These are phyloP conservation scores for Neodon shergylaensis DNA, from an alignment of 2,113 vertebrate genomes.

Conservation along the genomic window DNA sequence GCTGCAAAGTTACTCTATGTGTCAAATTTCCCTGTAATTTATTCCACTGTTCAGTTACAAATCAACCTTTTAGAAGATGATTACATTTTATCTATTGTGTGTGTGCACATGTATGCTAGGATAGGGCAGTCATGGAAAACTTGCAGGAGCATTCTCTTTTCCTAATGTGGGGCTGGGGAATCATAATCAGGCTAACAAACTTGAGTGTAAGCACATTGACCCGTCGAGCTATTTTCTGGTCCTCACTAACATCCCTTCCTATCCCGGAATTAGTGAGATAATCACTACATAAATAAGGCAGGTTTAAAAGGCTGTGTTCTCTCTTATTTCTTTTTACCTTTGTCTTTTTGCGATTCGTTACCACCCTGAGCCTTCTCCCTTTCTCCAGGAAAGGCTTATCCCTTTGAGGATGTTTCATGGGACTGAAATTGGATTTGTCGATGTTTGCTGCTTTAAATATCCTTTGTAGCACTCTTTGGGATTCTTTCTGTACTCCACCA, in stretches of 20 bases:
- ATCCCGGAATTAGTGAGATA: not conserved
- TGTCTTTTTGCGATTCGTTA: not conserved
- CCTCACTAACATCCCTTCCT: not conserved
- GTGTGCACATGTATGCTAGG: not conserved
- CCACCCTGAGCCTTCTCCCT: not conserved
- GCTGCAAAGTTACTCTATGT: not conserved
- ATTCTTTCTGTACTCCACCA: not conserved
- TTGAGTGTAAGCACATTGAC: not conserved
- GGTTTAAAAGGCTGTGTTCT: not conserved
- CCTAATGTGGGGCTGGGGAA: not conserved
- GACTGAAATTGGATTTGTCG: not conserved
- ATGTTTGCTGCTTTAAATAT: not conserved
- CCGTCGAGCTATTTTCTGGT: not conserved
- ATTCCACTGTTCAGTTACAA: conserved; percentile 9
- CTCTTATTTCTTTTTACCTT: not conserved
- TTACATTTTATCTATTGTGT: not conserved
- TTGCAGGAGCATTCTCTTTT: not conserved
- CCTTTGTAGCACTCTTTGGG: not conserved
- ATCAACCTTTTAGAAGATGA: not conserved
- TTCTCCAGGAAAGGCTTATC: not conserved
- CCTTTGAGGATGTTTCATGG: not conserved
- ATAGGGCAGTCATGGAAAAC: not conserved
- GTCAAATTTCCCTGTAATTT: not conserved
- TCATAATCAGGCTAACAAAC: not conserved
- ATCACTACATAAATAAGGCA: not conserved